Base-by-base conservation (phyloP, 2,797 vertebrate species). In the Halcyon chelicuti region DNA sequence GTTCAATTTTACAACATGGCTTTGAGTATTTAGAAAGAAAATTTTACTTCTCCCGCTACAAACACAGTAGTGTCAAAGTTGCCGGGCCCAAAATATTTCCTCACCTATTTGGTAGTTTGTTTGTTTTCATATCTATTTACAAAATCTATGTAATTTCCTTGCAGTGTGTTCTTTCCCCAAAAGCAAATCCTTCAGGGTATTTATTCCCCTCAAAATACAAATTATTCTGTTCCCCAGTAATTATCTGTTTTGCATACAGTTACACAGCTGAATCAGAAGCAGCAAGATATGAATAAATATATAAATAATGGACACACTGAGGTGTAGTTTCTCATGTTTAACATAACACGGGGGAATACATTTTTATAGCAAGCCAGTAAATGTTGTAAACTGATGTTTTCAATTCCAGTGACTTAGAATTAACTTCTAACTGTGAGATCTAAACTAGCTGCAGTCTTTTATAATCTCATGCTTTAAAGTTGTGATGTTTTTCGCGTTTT, bases 281-380 rank as follows among this genome's bases (percentile, higher is more conserved):
- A 97, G 97, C 94, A 95, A 93, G 97, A 96, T 94, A 95, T 92
- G 92, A 97, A 97, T 95, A 97, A 96, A 97, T 97, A 96, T 98
- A 96, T 97, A 96, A 97, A 97, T 92, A 94, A 97, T 95, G 92
- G 97, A 97, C 95, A 96, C 87, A 97, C 94, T 1, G 88, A 95
- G 96, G 95, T 97, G 94, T 96, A 93, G 97, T 97, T 97, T 96
- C 95, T 97, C 91, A 73, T 97, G 93, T 97, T 98, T 97, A 97
- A 98, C 93, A 94, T 88, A 96, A 91, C 97, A 97, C 97, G 73
- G 40, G 97, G 98, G 98, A 98, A 97, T 97, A 97, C 93, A 78
- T 97, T 99, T 97, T 99, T 98, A 99, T 96, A 92, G 97, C 70
- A 97, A 91, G 94, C 98, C 97, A 97, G 97, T 98, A 98, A 99